Base-by-base conservation (phyloP, 2,113 vertebrate genomes). In the Cynoglossus semilaevis region DNA sequence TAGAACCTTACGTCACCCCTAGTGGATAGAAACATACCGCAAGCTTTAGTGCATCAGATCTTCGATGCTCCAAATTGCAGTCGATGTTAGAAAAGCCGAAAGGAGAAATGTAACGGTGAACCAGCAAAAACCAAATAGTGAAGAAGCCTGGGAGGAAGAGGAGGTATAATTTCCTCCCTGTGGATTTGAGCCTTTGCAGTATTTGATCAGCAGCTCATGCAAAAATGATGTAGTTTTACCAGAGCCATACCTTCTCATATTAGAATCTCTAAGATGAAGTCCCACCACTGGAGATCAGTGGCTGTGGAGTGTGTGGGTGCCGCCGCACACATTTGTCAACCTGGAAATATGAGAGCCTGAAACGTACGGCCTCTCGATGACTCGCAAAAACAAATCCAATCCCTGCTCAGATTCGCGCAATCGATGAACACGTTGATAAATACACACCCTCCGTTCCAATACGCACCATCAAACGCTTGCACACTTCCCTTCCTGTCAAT, bases 371-470 rank as follows among this genome's bases (percentile, higher is more conserved):
- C 34, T 38, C 19, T 63, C 8, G 1, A 38, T 58, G 13, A 34
- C 44, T 42, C 47, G 15, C 63, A 69, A 46, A 29, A 67, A 45
- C 42, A 53, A 55, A 74, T 69, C 55, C 47, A 51, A 17, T 70
- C 38, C 71, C 55, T 38, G 18, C 53, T 67, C 46, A 44, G 19
- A 49, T 56, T 56, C 35, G 11, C 47, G 17, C 2, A 45, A 74
- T 86, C 75, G 51, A 74, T 82, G 38, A 9, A 51, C 17, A 54
- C 58, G 45, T 61, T 75, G 74, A 80, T 67, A 72, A 83, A 82
- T 62, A 71, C 61, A 80, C 73, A 81, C 70, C 71, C 68, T 63
- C 55, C 62, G 73, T 83, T 70, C 66, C 72, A 60, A 60, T 48
- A 58, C 58, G 68, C 63, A 62, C 62, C 56, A 59, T 60, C 46